Evolutionary conservation across 1,140 invertebrate species (phyloP).

Genomic region (Telenomus remus): DNA sequence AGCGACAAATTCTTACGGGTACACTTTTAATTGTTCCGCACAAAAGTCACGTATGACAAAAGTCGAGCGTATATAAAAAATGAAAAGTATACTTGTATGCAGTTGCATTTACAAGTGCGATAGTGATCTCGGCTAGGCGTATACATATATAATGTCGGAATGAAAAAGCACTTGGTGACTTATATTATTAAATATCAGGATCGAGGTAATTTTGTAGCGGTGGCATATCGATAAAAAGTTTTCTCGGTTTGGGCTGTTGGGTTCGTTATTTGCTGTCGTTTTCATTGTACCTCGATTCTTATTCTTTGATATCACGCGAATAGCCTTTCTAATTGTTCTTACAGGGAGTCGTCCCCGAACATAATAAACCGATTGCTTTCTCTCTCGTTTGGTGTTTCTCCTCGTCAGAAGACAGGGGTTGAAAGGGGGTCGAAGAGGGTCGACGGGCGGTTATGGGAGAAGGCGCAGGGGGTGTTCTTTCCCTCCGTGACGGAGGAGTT

Average conservation of each 20-base stretch:
- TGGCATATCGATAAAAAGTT: slow-evolving; percentile 40
- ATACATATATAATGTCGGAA: no score
- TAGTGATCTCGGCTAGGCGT: no score
- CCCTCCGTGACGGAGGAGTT: slow-evolving; percentile 76
- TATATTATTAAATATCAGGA: no score
- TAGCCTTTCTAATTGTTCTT: slow-evolving; percentile 62
- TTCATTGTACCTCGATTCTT: slow-evolving; percentile 54
- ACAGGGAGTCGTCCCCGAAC: slow-evolving; percentile 59
- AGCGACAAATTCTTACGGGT: no score
- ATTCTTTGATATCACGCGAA: slow-evolving; percentile 61
- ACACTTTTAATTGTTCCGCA: no score
- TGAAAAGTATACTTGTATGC: no score
- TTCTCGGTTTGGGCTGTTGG: slow-evolving; percentile 23
- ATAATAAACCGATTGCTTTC: slow-evolving; percentile 61
- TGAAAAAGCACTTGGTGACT: no score
- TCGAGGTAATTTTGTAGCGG: slow-evolving; percentile 43
- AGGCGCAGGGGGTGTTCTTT: slow-evolving; percentile 71
- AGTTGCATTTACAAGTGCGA: no score
- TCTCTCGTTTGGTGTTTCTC: slow-evolving; percentile 54
- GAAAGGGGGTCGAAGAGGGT: slow-evolving; percentile 54
- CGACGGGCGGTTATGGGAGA: slow-evolving; percentile 53
- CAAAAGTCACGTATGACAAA: no score
- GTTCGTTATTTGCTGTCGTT: slow-evolving; percentile 51
- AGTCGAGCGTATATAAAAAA: no score
- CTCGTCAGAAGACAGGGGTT: slow-evolving; percentile 51